Evolutionary conservation across 2,797 vertebrate genomes (phyloP), one percentile per base, ranked within the genome.

Genomic region (Brachyrhaphis roseni): DNA sequence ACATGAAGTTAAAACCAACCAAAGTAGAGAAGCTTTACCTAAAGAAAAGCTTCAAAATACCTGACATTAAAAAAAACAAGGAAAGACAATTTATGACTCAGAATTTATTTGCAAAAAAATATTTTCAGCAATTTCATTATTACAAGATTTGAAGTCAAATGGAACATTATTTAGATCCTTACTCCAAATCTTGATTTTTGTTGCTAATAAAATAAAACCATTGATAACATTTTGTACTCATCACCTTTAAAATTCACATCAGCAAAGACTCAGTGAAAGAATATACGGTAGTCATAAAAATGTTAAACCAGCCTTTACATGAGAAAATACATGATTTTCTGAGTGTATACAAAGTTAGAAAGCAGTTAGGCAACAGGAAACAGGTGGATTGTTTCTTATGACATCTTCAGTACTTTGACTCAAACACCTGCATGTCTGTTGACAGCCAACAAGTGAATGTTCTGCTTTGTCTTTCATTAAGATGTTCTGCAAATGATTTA

Each of bases 311-410:
- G 59, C 71, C 43, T 28, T 82, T 23, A 68, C 68, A 41, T 36
- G 75, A 34, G 71, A 72, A 83, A 77, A 8, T 71, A 76, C 28
- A 47, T 31, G 45, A 41, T 49, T 70, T 57, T 80, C 39, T 82
- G 49, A 86, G 62, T 28, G 53, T 76, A 57, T 45, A 78, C 8
- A 28, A 39, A 79, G 57, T 41, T 78, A 41, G 80, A 71, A 86
- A 80, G 12, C 5, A 47, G 64, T 51, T 76, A 72, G 75, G 49
- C 1, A 82, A 91, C 89, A 91, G 90, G 93, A 94, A 93, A 90
- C 90, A 91, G 92, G 79, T 93, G 92, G 59, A 31, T 78, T 31
- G 51, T 62, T 74, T 28, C 55, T n/a, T 49, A 34, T 31, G 66
- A 46, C 62, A 23, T 34, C n/a, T 18, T 71, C 26, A 71, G 12